Percentiles rank a stretch among this genome's conserved stretches.
phyloP scores from a whole-genome alignment of 2,113 vertebrate species.

The Phalacrocorax carbo region DNA sequence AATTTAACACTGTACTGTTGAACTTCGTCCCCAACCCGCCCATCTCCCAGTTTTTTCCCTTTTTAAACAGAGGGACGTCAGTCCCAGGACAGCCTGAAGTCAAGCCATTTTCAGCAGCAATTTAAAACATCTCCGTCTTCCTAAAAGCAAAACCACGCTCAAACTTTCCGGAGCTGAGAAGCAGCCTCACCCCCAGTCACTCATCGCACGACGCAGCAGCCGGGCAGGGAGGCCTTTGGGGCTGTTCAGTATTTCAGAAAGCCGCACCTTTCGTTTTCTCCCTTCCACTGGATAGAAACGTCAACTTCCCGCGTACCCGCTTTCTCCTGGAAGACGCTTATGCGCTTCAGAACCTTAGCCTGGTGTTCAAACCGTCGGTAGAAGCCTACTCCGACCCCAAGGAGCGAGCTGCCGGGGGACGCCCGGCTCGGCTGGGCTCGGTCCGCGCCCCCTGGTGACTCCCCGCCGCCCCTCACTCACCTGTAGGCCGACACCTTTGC shows the following conservation, averaged over 20 bases:
- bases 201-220: background rate
- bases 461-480: background rate
- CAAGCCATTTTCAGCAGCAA: background rate
- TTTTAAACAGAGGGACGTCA: background rate
- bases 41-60: too few species aligned
- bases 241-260: background rate
- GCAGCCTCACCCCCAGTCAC: too few species aligned
- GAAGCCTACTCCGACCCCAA: too few species aligned
- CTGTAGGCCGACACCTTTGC: slow-evolving; percentile 60
- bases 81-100: background rate
- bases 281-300: background rate
- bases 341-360: background rate
- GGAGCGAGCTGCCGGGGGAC: fast-evolving
- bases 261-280: background rate
- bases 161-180: background rate
- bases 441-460: too few species aligned
- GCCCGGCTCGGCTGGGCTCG: too few species aligned
- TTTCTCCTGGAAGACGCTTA: background rate
- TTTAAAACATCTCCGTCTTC: background rate
- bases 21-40: fast-evolving
- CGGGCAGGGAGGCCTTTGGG: fast-evolving
- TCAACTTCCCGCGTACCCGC: fast-evolving
- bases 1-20: fast-evolving
- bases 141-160: background rate
- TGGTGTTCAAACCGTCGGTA: fast-evolving